Evolutionary conservation across 2,113 vertebrate genomes (phyloP), one percentile per base, ranked within the genome.

Genomic region (Melanerpes aurifrons): DNA sequence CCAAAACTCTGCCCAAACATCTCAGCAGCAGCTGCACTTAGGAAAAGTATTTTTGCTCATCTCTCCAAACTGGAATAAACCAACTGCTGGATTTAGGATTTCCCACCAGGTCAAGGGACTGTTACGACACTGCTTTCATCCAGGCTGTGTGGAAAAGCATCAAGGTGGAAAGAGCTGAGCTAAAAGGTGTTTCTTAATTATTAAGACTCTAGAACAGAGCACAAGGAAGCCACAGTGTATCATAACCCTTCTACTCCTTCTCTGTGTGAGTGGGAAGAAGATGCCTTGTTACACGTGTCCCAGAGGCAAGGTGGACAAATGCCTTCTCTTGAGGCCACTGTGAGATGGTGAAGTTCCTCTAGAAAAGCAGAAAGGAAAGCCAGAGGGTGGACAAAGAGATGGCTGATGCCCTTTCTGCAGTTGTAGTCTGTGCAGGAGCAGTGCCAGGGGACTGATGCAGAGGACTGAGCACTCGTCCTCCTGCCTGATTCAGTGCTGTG

Each of bases 161-260:
- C 82, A 59, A 54, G 87, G 86, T 80, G 72, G 79, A 90, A 93
- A 80, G 61, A 76, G 91, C 31, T 13, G 79, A 77, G 76, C 79
- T 81, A 68, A 91, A 95, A 95, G 75, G 71, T 83, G 90, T 74
- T 22, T 74, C 93, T 93, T 71, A 85, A 95, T 96, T 53, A 73
- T 87, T 89, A 86, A 94, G 85, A 74, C 14, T 66, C 29, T 43
- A 47, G 63, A 82, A 50, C 68, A 47, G 57, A 85, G 90, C 83
- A 80, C 0, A 1, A 48, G 35, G 61, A 91, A 92, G 87, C 45
- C 40, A 45, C 22, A 69, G 47, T 48, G 63, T 56, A 47, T 73
- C 2, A 5, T 75, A 87, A 56, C 21, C 18, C 53, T 59, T 9
- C 74, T 56, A 40, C 63, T 91, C n/a, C 29, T 32, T 92, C n/a